Evolutionary conservation across 2,888 invertebrate species (phyloP), one percentile per base, ranked within the genome.

Genomic region (Rhagonycha fulva): DNA sequence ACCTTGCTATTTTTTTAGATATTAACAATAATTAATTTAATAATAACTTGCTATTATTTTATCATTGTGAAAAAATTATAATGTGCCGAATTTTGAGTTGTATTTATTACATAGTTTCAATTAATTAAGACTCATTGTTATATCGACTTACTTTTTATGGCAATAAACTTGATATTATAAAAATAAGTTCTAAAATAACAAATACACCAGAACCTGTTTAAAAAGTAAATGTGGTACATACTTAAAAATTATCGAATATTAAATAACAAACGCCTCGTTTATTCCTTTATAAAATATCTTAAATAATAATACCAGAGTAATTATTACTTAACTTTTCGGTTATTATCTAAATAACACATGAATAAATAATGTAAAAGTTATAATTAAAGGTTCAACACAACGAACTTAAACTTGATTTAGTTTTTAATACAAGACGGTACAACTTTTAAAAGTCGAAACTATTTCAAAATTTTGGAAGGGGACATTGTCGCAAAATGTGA

Each of bases 391-490:
- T 11, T 66, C 63, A 66, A 23, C 24, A 66, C 4, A 47, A 47
- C 47, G 47, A 66, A 66, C 63, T 66, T 66, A 26, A 66, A 66
- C 63, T 66, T 66, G 63, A 66, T 66, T 66, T 66, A 10, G 19
- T 3, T 66, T 63, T 24, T n/a, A 26, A 24, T 66, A 66, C 26
- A 66, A 66, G 24, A 66, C 26, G 3, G 62, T 66, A 26, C 63
- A 66, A 66, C 63, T 66, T 66, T 66, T 66, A 24, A 66, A 66
- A 66, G 23, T 66, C 63, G 10, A 19, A 19, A 66, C 19, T 19
- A 66, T 66, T 66, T 66, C 63, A 66, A 66, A 66, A 66, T 66
- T 66, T 66, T 66, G 23, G 63, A 26, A 66, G 63, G 63, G 63
- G 63, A 47, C 7, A 47, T 9, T 26, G 12, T 19, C 19, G n/a